A percentile compares a stretch with the other conserved stretches of the same genome.
phyloP scores from a whole-genome alignment of 2,797 vertebrate genomes.

The Lithobates pipiens region DNA sequence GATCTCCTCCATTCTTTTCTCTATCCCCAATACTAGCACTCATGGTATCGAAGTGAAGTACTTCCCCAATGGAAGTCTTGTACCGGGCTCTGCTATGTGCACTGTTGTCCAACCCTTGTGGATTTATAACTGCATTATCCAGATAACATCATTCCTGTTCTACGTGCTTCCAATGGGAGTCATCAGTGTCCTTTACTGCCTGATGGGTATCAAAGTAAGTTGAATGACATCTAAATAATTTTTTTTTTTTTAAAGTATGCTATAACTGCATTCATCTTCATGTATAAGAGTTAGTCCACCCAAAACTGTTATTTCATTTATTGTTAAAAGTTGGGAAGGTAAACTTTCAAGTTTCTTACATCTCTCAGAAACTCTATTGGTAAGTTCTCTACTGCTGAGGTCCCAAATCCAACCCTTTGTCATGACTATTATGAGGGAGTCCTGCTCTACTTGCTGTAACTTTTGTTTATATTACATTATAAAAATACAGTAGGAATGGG shows the following conservation, averaged over 20 bases:
- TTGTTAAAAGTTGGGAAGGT: too few species aligned
- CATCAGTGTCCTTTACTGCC: constrained; percentile 78
- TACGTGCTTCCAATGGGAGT: constrained; percentile 78
- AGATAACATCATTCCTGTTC: constrained; percentile 78
- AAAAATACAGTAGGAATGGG: too few species aligned
- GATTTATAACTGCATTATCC: constrained; percentile 80
- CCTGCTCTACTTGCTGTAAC: too few species aligned
- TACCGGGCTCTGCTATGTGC: constrained; percentile 77
- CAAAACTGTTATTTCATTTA: too few species aligned
- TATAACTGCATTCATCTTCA: neutral
- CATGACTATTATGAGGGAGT: too few species aligned
- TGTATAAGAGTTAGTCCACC: neutral
- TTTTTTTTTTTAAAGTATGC: neutral
- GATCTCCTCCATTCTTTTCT: constrained; percentile 73
- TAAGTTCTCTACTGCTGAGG: too few species aligned
- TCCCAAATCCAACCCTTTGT: too few species aligned
- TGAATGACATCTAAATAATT: neutral
- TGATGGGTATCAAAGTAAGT: constrained; percentile 82
- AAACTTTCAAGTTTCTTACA: too few species aligned
- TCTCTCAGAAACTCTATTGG: too few species aligned
- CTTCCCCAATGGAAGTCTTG: constrained; percentile 75
- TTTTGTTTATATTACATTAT: too few species aligned
- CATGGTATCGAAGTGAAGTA: constrained; percentile 74
- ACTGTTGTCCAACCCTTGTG: constrained; percentile 74
- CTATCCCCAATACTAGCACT: constrained; percentile 76